Evolutionary conservation across 2,113 vertebrate species (phyloP).

Genomic region (Gambusia holbrooki): DNA sequence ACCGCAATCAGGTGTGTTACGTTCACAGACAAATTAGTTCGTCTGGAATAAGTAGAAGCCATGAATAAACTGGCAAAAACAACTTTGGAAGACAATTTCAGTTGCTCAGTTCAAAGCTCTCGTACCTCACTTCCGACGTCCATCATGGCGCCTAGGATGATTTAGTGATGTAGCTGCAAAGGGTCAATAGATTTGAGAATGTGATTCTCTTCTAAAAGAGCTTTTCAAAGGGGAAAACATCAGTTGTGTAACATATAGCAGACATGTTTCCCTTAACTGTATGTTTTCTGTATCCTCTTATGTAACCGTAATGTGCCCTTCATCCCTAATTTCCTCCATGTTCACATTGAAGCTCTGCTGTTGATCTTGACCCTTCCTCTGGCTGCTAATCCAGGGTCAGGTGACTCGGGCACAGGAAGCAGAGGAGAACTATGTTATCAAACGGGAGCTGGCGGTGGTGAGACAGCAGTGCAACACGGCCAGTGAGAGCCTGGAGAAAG

Average conservation of each 20-base stretch:
- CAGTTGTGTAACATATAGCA: neutral
- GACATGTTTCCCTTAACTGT: neutral
- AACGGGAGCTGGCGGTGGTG: constrained; percentile 90
- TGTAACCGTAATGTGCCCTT: neutral
- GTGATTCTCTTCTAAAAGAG: neutral
- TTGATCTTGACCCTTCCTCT: constrained; percentile 1
- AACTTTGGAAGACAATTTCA: too few species aligned
- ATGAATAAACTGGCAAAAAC: too few species aligned
- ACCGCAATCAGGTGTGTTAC: too few species aligned
- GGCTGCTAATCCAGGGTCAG: constrained; percentile 84
- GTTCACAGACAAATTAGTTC: too few species aligned
- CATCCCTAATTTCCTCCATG: neutral
- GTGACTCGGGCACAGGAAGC: constrained; percentile 94
- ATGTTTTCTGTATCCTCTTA: neutral
- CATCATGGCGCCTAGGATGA: too few species aligned
- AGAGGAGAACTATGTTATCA: constrained; percentile 95
- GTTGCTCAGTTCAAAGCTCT: too few species aligned
- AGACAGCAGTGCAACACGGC: constrained; percentile 87
- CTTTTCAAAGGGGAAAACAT: neutral
- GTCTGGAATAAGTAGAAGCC: too few species aligned
- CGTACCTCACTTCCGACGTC: too few species aligned
- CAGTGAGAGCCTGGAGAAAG: constrained; percentile 87
- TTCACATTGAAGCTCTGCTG: neutral
- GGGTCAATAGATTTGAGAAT: too few species aligned
- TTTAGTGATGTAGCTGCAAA: neutral